Base-by-base conservation (phyloP, 2,113 vertebrate species). In the Peromyscus polionotus region DNA sequence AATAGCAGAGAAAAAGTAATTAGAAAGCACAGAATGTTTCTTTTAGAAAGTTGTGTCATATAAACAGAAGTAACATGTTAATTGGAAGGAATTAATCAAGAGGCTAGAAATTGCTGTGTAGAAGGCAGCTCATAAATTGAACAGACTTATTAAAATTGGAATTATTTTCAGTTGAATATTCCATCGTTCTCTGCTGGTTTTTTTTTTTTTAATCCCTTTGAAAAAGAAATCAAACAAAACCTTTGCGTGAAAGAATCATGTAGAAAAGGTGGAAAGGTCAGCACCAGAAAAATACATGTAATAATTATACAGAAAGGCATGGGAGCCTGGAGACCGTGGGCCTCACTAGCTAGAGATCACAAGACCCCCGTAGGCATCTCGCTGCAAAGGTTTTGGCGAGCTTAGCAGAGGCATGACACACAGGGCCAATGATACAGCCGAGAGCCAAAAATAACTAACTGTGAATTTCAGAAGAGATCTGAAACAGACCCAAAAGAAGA, bases 401-500 rank as follows among this genome's bases (percentile, higher is more conserved):
- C 51, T 68, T 63, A 89, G 81, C 54, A 92, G 80, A 90, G 75
- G n/a, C 80, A 85, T 72, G 93, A 81, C 90, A 93, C 65, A 39
- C 28, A 76, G 93, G 73, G 79, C 84, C 95, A 93, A 63, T 48
- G 57, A 70, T 42, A 90, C 16, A 86, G 61, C 75, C 51, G 26
- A 42, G 76, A 86, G 67, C 84, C 16, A 24, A 95, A 96, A 96
- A 94, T 91, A 97, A 65, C 54, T 92, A 45, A 61, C 72, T 31
- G 63, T 85, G 79, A 84, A 80, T 91, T 89, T 96, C 88, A 70
- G 70, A 93, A 70, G 31, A 5, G 2, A 90, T 75, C 68, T 86
- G 91, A 95, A 95, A 95, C 28, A 61, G 42, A 31, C 57, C n/a
- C 90, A 95, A 95, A 75, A 81, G 59, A 28, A 94, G 87, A 86